Evolutionary conservation across 2,888 invertebrate species (phyloP).

Genomic region (Gasteruption jaculator): DNA sequence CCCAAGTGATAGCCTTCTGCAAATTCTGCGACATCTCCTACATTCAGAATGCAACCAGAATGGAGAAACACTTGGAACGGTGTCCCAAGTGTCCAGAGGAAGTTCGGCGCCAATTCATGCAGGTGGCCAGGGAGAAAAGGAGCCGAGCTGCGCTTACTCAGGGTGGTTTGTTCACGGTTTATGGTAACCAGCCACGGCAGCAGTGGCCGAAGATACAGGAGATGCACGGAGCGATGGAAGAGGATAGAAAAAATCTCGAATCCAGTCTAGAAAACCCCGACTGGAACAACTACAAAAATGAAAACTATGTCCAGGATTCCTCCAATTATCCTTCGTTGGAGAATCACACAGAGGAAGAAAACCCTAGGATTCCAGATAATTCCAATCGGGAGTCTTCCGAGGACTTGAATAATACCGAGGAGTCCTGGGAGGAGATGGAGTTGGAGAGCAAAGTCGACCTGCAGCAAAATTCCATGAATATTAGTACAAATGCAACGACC

Average conservation of each 20-base stretch:
- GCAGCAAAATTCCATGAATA: slow-evolving; percentile 11
- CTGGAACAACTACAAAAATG: no score
- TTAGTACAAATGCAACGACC: no score
- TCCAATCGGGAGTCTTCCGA: slow-evolving; percentile 15
- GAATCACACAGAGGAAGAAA: no score
- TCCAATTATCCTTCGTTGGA: no score
- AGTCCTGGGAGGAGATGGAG: no score
- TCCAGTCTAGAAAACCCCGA: no score
- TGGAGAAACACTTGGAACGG: slow-evolving; percentile 40
- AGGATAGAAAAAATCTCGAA: no score
- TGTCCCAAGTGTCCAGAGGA: slow-evolving; percentile 40
- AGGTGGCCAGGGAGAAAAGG: slow-evolving; percentile 33
- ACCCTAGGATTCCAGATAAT: no score
- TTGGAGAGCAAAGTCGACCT: slow-evolving; percentile 14
- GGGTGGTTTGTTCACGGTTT: no score
- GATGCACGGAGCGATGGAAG: slow-evolving; percentile 13
- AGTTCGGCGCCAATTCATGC: slow-evolving; percentile 35
- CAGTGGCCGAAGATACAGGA: slow-evolving; percentile 7
- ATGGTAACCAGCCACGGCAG: no score
- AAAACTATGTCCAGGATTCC: slow-evolving; percentile 3
- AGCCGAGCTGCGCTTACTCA: no score
- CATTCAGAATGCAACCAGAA: slow-evolving; percentile 42
- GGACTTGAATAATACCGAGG: no score
- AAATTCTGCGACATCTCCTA: slow-evolving; percentile 43
- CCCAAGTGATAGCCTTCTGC: slow-evolving; percentile 41